Evolutionary conservation across 2,113 vertebrate species (phyloP).

Genomic region (Chaenocephalus aceratus): DNA sequence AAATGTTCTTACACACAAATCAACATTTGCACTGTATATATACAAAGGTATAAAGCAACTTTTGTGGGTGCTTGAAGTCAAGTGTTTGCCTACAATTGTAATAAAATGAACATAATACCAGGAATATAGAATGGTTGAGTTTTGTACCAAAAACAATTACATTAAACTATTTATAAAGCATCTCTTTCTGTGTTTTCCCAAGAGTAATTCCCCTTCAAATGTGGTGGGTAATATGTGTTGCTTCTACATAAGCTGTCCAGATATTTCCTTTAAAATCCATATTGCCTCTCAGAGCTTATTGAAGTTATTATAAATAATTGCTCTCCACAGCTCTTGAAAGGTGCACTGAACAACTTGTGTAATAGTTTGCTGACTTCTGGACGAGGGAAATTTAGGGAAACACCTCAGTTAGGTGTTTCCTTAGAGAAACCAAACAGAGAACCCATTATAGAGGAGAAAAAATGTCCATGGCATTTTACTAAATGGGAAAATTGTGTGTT

Average conservation of each 20-base stretch:
- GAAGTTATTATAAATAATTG: conserved; percentile 51
- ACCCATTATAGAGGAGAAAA: conserved; percentile 16
- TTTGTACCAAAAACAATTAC: neutral
- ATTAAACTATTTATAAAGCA: neutral
- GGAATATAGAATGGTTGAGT: neutral
- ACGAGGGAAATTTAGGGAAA: conserved; percentile 23
- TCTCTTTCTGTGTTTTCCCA: neutral
- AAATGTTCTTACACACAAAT: too few relatives aligned
- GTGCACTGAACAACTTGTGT: conserved; percentile 26
- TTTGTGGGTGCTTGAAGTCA: neutral
- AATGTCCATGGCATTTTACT: neutral
- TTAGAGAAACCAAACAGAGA: conserved; percentile 44
- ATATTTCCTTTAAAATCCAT: conserved; percentile 14
- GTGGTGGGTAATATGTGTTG: neutral
- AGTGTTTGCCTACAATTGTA: neutral
- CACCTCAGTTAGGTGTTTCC: conserved; percentile 15
- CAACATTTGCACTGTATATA: too few relatives aligned
- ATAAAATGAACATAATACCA: neutral
- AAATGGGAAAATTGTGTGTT: conserved; percentile 11
- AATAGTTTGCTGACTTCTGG: conserved; percentile 14
- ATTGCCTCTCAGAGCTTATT: conserved; percentile 22
- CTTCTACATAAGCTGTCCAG: neutral
- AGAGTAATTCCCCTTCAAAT: neutral
- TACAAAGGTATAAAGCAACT: too few relatives aligned
- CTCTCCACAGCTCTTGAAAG: conserved; percentile 34